Conservation (phyloP, 2,797 vertebrate genomes). For the Bradypus variegatus region DNA sequence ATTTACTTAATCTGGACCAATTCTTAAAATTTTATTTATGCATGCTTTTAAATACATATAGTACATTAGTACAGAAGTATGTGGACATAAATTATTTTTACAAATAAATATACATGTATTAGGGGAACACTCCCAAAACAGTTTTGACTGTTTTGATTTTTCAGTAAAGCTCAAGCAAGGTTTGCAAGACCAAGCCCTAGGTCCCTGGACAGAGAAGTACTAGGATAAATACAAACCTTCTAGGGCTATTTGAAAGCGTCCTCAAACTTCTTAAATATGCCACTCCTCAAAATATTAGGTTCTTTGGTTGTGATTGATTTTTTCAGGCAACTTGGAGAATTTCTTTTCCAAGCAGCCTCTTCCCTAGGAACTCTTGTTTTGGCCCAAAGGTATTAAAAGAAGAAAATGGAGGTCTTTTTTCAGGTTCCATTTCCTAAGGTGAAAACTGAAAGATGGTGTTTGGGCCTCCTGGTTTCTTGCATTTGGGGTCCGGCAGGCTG, state of each 20-base stretch:
- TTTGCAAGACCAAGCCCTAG: background rate
- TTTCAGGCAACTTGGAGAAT: slow-evolving; percentile 29
- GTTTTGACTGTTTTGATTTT: background rate
- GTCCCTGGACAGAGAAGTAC: background rate
- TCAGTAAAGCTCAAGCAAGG: background rate
- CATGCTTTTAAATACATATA: background rate
- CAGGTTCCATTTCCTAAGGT: slow-evolving; percentile 27
- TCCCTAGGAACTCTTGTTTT: background rate
- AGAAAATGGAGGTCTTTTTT: slow-evolving; percentile 17
- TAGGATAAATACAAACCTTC: background rate
- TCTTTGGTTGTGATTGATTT: background rate
- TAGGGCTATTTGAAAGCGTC: slow-evolving; percentile 6
- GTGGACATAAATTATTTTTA: background rate
- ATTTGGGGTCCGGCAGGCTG: background rate
- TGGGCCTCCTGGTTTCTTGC: background rate
- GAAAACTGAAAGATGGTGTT: slow-evolving; percentile 3
- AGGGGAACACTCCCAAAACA: background rate
- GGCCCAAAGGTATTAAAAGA: background rate
- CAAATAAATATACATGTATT: background rate
- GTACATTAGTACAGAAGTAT: background rate
- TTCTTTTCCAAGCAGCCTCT: slow-evolving; percentile 13
- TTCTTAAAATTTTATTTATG: slow-evolving; percentile 25
- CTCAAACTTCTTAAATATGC: slow-evolving; percentile 10
- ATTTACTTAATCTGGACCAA: background rate
- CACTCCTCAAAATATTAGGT: slow-evolving; percentile 23